A percentile compares a stretch with the other conserved stretches of the same genome.
phyloP scores from a whole-genome alignment of 2,113 vertebrate species.

The Morone chrysops region DNA sequence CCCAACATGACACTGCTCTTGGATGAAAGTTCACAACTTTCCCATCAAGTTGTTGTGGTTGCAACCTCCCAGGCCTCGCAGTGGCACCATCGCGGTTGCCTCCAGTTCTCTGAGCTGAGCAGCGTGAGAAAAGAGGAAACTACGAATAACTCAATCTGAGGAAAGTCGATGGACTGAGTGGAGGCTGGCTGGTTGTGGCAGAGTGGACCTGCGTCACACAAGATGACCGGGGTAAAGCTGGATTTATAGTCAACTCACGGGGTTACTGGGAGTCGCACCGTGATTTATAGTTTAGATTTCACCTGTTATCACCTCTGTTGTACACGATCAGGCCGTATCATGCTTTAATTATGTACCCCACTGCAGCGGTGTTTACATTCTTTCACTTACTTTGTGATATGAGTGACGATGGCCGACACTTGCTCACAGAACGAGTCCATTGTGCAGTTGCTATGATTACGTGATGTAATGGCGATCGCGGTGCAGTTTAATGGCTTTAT shows the following conservation, averaged over 20 bases:
- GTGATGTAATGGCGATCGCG: no score
- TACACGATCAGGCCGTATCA: neutral
- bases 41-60: constrained; percentile 57
- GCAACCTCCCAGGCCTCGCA: constrained; percentile 14
- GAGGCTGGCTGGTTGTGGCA: constrained; percentile 5
- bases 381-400: neutral
- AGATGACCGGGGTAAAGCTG: neutral
- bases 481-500: neutral
- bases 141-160: constrained; percentile 13
- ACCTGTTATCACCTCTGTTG: neutral
- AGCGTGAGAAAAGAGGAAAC: constrained; percentile 76
- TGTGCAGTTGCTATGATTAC: no score
- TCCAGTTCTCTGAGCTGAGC: constrained; percentile 52
- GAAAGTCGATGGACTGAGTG: neutral
- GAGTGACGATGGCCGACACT: neutral
- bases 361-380: constrained; percentile 1
- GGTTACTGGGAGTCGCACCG: neutral
- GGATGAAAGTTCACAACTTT: constrained; percentile 75
- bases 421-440: no score
- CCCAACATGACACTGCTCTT: constrained; percentile 60
- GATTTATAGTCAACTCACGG: neutral
- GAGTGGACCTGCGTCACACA: constrained; percentile 24
- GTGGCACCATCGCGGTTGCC: constrained; percentile 27
- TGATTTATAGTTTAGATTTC: neutral
- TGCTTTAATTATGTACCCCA: constrained; percentile 2